Evolutionary conservation across 1,140 invertebrate genomes (phyloP), one percentile per base, ranked within the genome.

Genomic region (Anastrepha obliqua): DNA sequence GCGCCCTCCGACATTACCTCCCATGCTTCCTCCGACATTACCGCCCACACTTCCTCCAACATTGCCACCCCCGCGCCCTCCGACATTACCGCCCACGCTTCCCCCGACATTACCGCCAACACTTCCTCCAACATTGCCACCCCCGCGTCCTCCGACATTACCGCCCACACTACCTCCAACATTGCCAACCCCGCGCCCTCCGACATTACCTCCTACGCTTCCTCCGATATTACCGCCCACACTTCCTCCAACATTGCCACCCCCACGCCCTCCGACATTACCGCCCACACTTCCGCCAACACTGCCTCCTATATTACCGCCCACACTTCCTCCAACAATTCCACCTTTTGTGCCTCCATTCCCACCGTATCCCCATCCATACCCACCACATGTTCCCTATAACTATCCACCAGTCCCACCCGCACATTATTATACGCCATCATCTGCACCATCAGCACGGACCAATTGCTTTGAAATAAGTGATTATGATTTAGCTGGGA

Each of bases 391-490:
- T 11, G 67, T 47, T 17, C 67, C 62, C 2, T 64, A 67, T 42
- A 11, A 9, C 5, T 29, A 67, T 42, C 65, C 29, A 11, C 65
- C 67, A 44, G 0, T 4, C 4, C 67, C 39, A 47, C 39, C 17
- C 2, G 1, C 42, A 44, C 51, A 44, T 5, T 15, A 11, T 39
- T 7, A 47, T 8, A 8, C 11, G 51, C 6, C 51, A 55, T 11
- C 51, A 55, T 11, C 51, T 47, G 13, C 6, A 74, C 74, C 47
- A 55, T n/a, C 74, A 29, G 6, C 8, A 20, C 1, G 4, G 9
- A 55, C n/a, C 29, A 81, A 55, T 13, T 81, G 74, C 20, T 81
- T 58, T 13, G 74, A 81, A 29, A 81, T 81, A 55, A 81, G 5
- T 7, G 74, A 81, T 58, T 58, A 20, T 55, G 74, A 81, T 55